A percentile compares a stretch with the other conserved stretches of the same genome.
Conservation (phyloP, 2,113 vertebrate species). For the Cnemophilus loriae region DNA sequence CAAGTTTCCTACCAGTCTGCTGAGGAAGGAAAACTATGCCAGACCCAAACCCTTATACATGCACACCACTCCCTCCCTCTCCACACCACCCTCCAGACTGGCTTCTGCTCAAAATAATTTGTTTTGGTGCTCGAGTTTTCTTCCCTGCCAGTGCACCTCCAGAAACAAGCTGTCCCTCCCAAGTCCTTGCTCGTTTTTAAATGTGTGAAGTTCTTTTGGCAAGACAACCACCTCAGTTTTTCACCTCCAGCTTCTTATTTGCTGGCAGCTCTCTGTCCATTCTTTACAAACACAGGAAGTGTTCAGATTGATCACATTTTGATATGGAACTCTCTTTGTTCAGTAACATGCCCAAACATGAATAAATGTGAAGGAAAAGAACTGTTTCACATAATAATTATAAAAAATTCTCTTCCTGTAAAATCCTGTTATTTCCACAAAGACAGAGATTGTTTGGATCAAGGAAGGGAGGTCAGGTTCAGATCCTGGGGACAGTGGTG, state of each 20-base stretch:
- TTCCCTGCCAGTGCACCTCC: neutral
- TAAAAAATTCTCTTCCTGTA: neutral
- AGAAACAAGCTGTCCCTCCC: neutral
- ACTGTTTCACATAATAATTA: neutral
- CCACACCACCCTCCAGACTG: neutral
- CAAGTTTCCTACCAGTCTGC: neutral
- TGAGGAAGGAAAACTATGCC: neutral
- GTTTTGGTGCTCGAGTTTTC: neutral
- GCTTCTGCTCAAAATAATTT: neutral
- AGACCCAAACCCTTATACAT: neutral
- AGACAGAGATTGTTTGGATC: neutral
- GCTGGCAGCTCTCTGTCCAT: neutral
- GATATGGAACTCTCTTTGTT: neutral
- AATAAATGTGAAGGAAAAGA: neutral
- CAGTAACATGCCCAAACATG: neutral
- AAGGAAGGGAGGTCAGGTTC: conserved; percentile 50
- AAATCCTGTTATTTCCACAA: conserved; percentile 5
- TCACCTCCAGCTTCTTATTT: neutral
- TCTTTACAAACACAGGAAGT: neutral
- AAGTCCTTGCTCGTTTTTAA: neutral
- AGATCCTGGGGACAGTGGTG: conserved; percentile 29
- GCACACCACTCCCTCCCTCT: neutral
- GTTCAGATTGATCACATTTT: neutral
- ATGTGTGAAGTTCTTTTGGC: neutral
- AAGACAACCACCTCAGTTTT: neutral